phyloP scores from a whole-genome alignment of 2,113 vertebrate genomes.

The Sitta europaea region DNA sequence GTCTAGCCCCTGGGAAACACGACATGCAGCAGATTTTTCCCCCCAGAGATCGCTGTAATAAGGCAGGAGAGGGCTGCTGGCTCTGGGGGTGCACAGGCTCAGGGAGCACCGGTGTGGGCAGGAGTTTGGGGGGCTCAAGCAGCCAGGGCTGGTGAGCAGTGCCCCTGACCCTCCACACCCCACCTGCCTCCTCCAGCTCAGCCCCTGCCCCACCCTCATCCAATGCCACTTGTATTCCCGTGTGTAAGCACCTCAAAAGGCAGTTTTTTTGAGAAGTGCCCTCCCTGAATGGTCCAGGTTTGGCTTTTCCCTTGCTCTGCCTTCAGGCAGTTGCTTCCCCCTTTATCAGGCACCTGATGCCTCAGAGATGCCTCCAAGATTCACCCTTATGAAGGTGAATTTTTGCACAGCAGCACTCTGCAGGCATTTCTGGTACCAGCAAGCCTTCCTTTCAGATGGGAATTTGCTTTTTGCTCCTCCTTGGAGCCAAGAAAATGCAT shows the following conservation, averaged over 20 bases:
- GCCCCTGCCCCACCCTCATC: not conserved
- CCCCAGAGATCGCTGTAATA: not conserved
- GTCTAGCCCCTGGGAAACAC: not conserved
- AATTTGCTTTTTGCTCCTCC: not conserved
- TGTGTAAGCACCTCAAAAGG: not conserved
- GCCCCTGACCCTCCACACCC: not conserved
- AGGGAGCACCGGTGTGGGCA: accelerated
- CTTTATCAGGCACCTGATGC: too few species aligned
- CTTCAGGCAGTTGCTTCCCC: not conserved
- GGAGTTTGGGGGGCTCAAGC: not conserved
- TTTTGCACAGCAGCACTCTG: not conserved
- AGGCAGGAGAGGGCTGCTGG: not conserved
- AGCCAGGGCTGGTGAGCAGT: not conserved
- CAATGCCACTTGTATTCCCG: not conserved
- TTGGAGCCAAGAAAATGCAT: not conserved
- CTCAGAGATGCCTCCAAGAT: too few species aligned
- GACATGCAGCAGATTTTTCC: not conserved
- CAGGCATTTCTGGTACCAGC: not conserved
- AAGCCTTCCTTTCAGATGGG: not conserved
- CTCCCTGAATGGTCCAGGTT: not conserved
- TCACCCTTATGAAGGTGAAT: not conserved
- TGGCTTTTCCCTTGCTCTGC: not conserved
- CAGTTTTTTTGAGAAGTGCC: not conserved
- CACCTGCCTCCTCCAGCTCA: not conserved
- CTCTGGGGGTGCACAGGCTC: not conserved